A percentile compares a stretch with the other conserved stretches of the same genome.
These are phyloP conservation scores for Kryphioiulus occultus DNA, from an alignment of 2,888 invertebrate genomes.

Conservation along the genomic window DNA sequence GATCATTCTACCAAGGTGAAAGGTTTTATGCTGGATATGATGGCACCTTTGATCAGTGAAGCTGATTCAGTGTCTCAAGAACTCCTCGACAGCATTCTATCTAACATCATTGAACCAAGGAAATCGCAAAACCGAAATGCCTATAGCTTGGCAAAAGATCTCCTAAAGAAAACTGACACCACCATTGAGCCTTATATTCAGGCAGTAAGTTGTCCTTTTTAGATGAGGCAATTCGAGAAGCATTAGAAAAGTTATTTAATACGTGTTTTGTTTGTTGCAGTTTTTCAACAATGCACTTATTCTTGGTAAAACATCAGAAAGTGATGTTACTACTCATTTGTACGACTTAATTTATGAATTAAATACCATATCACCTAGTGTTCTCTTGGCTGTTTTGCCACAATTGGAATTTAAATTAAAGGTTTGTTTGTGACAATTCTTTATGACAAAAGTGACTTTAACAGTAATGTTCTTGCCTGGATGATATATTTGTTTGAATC, in stretches of 20 bases:
- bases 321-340: slow-evolving; percentile 64
- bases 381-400: slow-evolving; percentile 86
- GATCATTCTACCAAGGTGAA: slow-evolving; percentile 96
- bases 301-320: slow-evolving; percentile 76
- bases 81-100: slow-evolving; percentile 89
- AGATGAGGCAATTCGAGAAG: not conserved
- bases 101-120: slow-evolving; percentile 92
- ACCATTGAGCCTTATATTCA: slow-evolving; percentile 95
- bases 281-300: slow-evolving; percentile 96
- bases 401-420: slow-evolving; percentile 88
- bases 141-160: slow-evolving; percentile 87
- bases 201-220: slow-evolving; percentile 70
- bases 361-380: slow-evolving; percentile 88
- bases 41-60: slow-evolving; percentile 92
- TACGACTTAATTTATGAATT: slow-evolving; percentile 97
- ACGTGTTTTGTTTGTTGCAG: slow-evolving; percentile 64
- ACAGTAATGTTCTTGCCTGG: too few relatives aligned
- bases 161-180: slow-evolving; percentile 89
- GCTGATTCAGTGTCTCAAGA: slow-evolving; percentile 95
- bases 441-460: too few relatives aligned
- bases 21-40: slow-evolving; percentile 94
- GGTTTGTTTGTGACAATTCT: slow-evolving; percentile 49
- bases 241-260: not conserved
- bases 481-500: too few relatives aligned
- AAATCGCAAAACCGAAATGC: slow-evolving; percentile 90